These are phyloP conservation scores for Clupea harengus DNA, from an alignment of 2,113 vertebrate species.

Conservation along the genomic window DNA sequence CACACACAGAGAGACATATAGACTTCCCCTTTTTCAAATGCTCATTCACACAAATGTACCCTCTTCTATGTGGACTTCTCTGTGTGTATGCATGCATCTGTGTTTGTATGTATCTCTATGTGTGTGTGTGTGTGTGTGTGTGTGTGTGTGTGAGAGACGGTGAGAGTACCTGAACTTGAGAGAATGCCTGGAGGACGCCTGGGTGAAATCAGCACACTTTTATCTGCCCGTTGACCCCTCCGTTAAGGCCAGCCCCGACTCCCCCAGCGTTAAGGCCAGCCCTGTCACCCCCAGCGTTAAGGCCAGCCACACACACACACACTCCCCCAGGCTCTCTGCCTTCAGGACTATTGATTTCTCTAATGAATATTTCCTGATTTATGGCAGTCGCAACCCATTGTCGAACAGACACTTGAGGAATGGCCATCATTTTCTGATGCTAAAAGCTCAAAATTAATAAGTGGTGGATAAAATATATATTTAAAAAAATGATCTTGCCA, in stretches of 20 bases:
- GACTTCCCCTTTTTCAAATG: background rate
- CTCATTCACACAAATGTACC: background rate
- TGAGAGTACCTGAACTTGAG: constrained; percentile 1
- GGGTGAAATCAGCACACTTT: constrained; percentile 42
- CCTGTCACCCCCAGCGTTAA: too few relatives aligned
- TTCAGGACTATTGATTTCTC: constrained; percentile 67
- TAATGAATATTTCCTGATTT: constrained; percentile 71
- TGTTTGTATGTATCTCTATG: background rate
- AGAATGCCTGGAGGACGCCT: constrained; percentile 25
- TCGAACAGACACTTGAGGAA: constrained; percentile 63
- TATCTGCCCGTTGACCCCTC: constrained; percentile 34
- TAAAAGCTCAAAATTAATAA: constrained; percentile 17
- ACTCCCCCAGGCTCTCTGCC: constrained; percentile 34
- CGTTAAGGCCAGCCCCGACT: constrained; percentile 28
- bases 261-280: too few relatives aligned
- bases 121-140: background rate
- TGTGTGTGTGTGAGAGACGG: background rate
- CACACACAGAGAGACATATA: background rate
- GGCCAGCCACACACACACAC: too few relatives aligned
- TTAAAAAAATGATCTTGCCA: constrained; percentile 8
- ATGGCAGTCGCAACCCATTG: constrained; percentile 63
- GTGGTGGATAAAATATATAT: constrained; percentile 10
- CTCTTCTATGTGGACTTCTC: background rate
- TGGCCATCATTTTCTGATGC: constrained; percentile 63
- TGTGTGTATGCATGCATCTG: background rate